A percentile compares a stretch with the other conserved stretches of the same genome.
Evolutionary conservation across 2,113 vertebrate species (phyloP).

Genomic region (Nannospalax galili): DNA sequence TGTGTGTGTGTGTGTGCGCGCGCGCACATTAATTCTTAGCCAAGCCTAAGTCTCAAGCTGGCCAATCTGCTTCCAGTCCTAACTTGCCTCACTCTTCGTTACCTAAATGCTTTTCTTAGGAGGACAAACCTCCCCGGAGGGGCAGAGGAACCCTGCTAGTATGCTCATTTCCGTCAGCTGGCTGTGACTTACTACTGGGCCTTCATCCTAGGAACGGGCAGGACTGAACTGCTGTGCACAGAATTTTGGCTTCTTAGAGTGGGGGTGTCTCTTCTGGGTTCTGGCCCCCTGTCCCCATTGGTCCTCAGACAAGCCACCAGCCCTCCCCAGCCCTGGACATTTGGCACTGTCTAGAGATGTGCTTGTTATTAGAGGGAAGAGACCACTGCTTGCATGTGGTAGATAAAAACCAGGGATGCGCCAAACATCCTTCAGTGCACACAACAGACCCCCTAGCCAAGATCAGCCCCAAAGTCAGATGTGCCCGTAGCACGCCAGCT

Average conservation of each 20-base stretch:
- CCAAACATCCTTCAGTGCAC: not conserved
- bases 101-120: conserved; percentile 49
- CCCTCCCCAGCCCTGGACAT: fast-evolving
- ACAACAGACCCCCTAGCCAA: not conserved
- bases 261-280: not conserved
- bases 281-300: not conserved
- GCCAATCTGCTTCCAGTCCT: conserved; percentile 62
- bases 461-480: not conserved
- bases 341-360: not conserved
- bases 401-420: not conserved
- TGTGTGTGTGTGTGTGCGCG: no score
- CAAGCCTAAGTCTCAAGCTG: conserved; percentile 45
- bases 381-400: not conserved
- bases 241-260: not conserved
- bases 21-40: not conserved
- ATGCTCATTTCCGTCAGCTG: not conserved
- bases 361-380: not conserved
- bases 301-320: not conserved
- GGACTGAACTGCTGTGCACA: not conserved
- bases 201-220: not conserved
- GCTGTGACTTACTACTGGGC: not conserved
- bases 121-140: not conserved
- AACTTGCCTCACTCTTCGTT: conserved; percentile 44
- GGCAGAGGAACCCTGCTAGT: not conserved
- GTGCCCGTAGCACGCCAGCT: not conserved